phyloP scores from a whole-genome alignment of 2,888 invertebrate genomes.

The Epinotia nisella region DNA sequence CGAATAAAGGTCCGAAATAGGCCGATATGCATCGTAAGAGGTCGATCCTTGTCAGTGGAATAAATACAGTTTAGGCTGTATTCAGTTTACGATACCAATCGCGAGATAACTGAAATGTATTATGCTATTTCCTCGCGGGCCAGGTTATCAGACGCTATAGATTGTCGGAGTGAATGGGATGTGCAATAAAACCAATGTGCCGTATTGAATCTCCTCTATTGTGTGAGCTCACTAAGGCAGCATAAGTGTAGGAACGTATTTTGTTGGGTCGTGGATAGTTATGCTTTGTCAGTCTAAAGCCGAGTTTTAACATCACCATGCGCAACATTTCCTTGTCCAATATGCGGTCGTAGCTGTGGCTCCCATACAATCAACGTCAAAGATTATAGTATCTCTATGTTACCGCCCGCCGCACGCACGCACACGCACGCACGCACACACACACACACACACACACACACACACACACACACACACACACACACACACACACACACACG shows the following conservation, averaged over 20 bases:
- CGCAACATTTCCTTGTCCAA: too few relatives aligned
- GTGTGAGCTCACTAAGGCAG: neutral
- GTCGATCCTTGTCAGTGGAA: constrained; percentile 46
- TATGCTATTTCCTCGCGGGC: constrained; percentile 66
- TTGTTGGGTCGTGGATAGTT: neutral
- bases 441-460: too few relatives aligned
- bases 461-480: too few relatives aligned
- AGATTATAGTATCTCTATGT: too few relatives aligned
- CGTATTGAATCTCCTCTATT: constrained; percentile 31
- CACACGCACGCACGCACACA: too few relatives aligned
- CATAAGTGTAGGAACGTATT: neutral
- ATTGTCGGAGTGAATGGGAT: constrained; percentile 66
- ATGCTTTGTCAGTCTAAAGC: neutral
- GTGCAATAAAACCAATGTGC: constrained; percentile 56
- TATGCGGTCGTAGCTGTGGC: too few relatives aligned
- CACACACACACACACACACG: too few relatives aligned
- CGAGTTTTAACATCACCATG: too few relatives aligned
- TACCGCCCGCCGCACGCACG: too few relatives aligned
- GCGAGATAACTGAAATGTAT: constrained; percentile 69
- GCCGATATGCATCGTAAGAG: constrained; percentile 49
- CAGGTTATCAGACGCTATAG: constrained; percentile 67
- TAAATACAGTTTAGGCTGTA: constrained; percentile 51
- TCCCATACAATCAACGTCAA: too few relatives aligned
- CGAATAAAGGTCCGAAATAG: constrained; percentile 45
- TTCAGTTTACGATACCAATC: constrained; percentile 59